These are phyloP conservation scores for Carassius gibelio DNA, from an alignment of 2,113 vertebrate genomes.

Conservation along the genomic window DNA sequence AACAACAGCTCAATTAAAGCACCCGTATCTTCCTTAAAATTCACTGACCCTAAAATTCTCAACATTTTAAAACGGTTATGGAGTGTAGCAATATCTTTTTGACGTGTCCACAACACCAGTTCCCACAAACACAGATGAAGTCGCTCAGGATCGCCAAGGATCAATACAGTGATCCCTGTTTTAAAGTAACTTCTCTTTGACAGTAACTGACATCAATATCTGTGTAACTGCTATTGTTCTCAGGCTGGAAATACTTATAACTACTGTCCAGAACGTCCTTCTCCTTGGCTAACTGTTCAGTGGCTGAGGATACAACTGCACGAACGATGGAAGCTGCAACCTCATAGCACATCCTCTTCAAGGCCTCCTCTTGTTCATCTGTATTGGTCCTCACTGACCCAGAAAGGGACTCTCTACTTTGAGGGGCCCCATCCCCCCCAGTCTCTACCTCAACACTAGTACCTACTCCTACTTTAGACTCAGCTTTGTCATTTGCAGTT, in stretches of 20 bases:
- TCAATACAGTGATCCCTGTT: slow-evolving; percentile 21
- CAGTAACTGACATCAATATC: slow-evolving; percentile 51
- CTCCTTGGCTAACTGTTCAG: slow-evolving; percentile 74
- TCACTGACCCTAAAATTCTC: background rate
- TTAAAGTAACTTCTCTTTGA: slow-evolving; percentile 48
- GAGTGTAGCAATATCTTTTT: background rate
- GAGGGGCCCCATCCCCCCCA: slow-evolving; percentile 53
- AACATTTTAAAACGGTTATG: background rate
- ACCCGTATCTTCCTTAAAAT: background rate
- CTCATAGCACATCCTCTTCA: slow-evolving; percentile 71
- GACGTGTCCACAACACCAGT: slow-evolving; percentile 28
- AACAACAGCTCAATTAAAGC: slow-evolving; percentile 10
- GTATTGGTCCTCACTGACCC: slow-evolving; percentile 45
- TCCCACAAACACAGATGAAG: background rate
- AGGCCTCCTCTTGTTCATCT: slow-evolving; percentile 61
- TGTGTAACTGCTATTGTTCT: slow-evolving; percentile 48
- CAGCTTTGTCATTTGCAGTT: slow-evolving; percentile 60
- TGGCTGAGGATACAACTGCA: slow-evolving; percentile 70
- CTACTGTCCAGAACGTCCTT: slow-evolving; percentile 63
- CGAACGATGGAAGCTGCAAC: slow-evolving; percentile 75
- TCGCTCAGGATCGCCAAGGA: background rate
- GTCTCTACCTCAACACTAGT: slow-evolving; percentile 55
- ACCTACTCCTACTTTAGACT: slow-evolving; percentile 54
- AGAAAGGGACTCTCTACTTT: slow-evolving; percentile 59
- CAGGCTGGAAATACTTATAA: slow-evolving; percentile 54